Conservation (phyloP, 2,888 invertebrate species). For the Epinotia nisella region DNA sequence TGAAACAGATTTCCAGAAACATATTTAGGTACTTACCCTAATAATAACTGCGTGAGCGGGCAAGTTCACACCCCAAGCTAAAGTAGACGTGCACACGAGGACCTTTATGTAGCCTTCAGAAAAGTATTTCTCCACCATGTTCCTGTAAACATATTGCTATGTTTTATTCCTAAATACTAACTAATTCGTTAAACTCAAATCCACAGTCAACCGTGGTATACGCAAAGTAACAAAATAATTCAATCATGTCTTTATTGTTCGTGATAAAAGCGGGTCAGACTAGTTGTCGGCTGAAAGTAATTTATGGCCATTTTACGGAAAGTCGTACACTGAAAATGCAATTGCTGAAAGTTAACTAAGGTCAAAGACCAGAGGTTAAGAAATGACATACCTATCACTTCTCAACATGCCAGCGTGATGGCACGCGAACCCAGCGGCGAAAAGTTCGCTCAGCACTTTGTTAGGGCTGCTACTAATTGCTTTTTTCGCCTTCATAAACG, state of each 20-base stretch:
- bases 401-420: conserved; percentile 99
- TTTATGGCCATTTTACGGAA: too few relatives aligned
- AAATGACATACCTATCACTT: conserved; percentile 87
- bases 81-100: conserved; percentile 97
- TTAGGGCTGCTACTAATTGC: conserved; percentile 90
- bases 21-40: conserved; percentile 86
- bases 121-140: conserved; percentile 95
- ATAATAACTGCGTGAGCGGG: conserved; percentile 99
- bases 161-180: background rate
- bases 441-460: conserved; percentile 92
- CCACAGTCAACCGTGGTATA: too few relatives aligned
- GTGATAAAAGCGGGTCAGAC: background rate
- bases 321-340: too few relatives aligned
- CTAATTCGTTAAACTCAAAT: too few relatives aligned
- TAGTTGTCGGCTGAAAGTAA: too few relatives aligned
- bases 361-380: too few relatives aligned
- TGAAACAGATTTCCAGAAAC: too few relatives aligned
- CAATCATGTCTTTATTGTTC: too few relatives aligned
- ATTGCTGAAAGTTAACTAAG: too few relatives aligned
- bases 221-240: too few relatives aligned
- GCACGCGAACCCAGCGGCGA: conserved; percentile 94
- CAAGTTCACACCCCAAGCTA: conserved; percentile 99
- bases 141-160: conserved; percentile 69
- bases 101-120: conserved; percentile 94
- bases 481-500: conserved; percentile 88